These are phyloP conservation scores for Paracyclopina nana DNA, from an alignment of 1,140 invertebrate genomes.

Conservation along the genomic window DNA sequence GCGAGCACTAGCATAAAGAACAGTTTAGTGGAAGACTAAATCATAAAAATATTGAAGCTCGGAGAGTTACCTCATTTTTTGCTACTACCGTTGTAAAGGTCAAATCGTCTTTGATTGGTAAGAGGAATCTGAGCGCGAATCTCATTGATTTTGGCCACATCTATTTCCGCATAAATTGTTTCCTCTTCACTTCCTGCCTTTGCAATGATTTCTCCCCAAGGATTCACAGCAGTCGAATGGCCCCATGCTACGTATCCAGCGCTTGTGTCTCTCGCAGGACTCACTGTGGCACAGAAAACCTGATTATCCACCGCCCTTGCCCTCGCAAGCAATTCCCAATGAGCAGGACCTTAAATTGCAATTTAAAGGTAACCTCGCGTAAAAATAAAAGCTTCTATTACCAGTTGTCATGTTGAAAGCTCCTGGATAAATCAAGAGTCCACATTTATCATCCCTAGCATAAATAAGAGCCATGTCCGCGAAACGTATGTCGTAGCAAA, in stretches of 20 bases:
- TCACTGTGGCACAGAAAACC: constrained; percentile 31
- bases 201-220: constrained; percentile 60
- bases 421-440: constrained; percentile 68
- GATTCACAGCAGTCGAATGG: constrained; percentile 60
- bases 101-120: constrained; percentile 46
- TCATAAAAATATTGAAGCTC: too few relatives aligned
- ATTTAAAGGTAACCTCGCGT: not conserved
- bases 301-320: constrained; percentile 71
- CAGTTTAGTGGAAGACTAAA: too few relatives aligned
- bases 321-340: constrained; percentile 68
- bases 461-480: constrained; percentile 17
- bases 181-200: constrained; percentile 45
- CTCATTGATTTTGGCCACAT: constrained; percentile 47
- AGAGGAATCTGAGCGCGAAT: constrained; percentile 61
- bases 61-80: not conserved
- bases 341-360: constrained; percentile 46
- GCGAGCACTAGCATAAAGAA: too few relatives aligned
- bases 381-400: not conserved
- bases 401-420: constrained; percentile 86
- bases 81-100: constrained; percentile 46
- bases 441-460: constrained; percentile 42
- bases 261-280: constrained; percentile 46
- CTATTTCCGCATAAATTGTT: constrained; percentile 52
- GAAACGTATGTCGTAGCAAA: constrained; percentile 66
- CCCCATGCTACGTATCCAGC: constrained; percentile 70